A percentile compares a stretch with the other conserved stretches of the same genome.
These are phyloP conservation scores for Danionella dracula DNA, from an alignment of 2,797 vertebrate genomes.

Conservation along the genomic window DNA sequence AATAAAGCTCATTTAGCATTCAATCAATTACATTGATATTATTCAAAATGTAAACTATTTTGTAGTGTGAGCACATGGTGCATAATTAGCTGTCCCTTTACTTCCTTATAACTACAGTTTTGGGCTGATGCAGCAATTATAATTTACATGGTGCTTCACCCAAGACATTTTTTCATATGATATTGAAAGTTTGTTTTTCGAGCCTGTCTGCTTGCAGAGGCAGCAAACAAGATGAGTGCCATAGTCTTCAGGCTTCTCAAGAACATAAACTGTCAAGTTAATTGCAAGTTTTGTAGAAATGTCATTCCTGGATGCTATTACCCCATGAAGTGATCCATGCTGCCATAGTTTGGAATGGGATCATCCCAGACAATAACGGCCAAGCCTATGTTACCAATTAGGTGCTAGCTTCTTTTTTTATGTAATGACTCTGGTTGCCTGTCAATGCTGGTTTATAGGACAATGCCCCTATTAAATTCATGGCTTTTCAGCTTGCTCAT, in stretches of 20 bases:
- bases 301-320: constrained; percentile 45
- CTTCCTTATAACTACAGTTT: too few relatives aligned
- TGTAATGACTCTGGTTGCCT: constrained; percentile 39
- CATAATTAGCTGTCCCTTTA: neutral
- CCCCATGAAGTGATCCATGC: constrained; percentile 45
- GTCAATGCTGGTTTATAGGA: constrained; percentile 24
- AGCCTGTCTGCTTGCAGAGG: constrained; percentile 22
- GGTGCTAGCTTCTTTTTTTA: constrained; percentile 36
- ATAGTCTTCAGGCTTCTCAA: constrained; percentile 33
- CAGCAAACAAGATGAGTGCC: constrained; percentile 37
- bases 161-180: constrained; percentile 33
- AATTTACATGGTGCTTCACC: too few relatives aligned
- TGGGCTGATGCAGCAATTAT: neutral
- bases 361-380: constrained; percentile 46
- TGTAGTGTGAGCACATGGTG: too few relatives aligned
- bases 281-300: constrained; percentile 50
- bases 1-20: too few relatives aligned
- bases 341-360: constrained; percentile 51
- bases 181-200: constrained; percentile 23
- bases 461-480: constrained; percentile 34
- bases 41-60: too few relatives aligned
- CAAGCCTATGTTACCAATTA: constrained; percentile 47
- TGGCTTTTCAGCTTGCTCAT: constrained; percentile 37
- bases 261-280: constrained; percentile 49
- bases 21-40: too few relatives aligned